Base-by-base conservation (phyloP, 2,113 vertebrate genomes). In the Hippocampus barbouri region DNA sequence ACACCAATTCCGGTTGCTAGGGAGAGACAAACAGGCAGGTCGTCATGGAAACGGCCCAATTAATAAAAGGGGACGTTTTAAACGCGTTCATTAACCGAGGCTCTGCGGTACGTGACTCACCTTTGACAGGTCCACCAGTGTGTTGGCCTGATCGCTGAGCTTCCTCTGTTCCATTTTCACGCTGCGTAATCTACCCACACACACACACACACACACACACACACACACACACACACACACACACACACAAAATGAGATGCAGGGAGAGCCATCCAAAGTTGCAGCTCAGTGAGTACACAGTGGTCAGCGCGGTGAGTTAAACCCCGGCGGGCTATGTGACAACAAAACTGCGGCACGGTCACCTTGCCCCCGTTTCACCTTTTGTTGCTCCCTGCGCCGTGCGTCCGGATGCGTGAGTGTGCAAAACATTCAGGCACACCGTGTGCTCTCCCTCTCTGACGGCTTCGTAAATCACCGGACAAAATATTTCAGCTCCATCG, bases 141-240 rank as follows among this genome's bases (percentile, higher is more conserved):
- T 98, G 91, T 99, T 99, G 90, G 97, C 97, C 88, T 99, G 97
- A 88, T 99, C 97, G 0, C 95, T 99, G 78, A 99, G 93, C 85
- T 99, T 99, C 81, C 97, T 94, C 89, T 99, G 97, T 85, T 99
- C 97, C 97, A 99, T 99, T 93, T 98, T 99, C 84, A 99, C 97
- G 0, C 95, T 96, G 78, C 97, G 92, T 80, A 99, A 87, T 88
- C 97, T 99, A 91, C 43, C 83, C 84, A 90, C 77, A 89, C 51
- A 84, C 54, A 74, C 23, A 76, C 43, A 84, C 84, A 90, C 77
- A 89, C 51, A 84, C 54, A 74, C 23, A 76, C 43, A 84, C 84
- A 90, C 77, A 89, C 51, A 84, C 54, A 74, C 23, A 76, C 43
- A 84, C 84, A 90, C 77, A 89, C 51, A 84, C 54, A 74, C 21